Evolutionary conservation across 1,140 invertebrate species (phyloP), one percentile per base, ranked within the genome.

Genomic region (Battus philenor): DNA sequence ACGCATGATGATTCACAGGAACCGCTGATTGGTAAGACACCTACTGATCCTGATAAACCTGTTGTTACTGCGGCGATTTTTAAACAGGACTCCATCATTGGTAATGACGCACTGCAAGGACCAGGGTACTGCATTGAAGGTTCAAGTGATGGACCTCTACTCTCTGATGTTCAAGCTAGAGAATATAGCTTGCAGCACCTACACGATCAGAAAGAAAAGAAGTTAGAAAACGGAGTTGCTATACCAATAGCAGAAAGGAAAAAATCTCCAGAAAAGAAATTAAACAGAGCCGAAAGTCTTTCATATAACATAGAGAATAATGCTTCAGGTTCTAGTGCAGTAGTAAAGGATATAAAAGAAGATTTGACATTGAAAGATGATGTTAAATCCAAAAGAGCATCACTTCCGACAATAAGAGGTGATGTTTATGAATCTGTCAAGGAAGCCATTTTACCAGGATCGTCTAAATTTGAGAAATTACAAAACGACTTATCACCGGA

Each of bases 1-100:
- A 81, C 54, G 50, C 61, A 68, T 32, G 78, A 85, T 12, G 78
- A 70, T 41, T 85, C 81, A 3, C 81, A 72, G 69, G 88, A 72
- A 77, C 80, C 64, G 12, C 62, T 75, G 2, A 80, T 83, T 1
- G 78, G 61, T 20, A 87, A 87, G 50, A 82, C 78, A 11, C 82
- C 80, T n/a, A 82, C 85, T 2, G 86, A 89, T 29, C 76, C 78
- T n/a, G 88, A 87, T 44, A 91, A 90, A 47, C 90, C 91, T 1
- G 87, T 91, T 5, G 90, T 92, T 11, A 91, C 90, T 12, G 90
- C 90, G 1, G 90, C 88, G 0, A 87, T 92, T 26, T 86, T 90
- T 39, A 91, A 92, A 54, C 90, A 89, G 54, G 89, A 90, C 47
- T 86, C 86, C 1, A 85, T 87, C 4, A 86, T 87, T 20, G 78